Base-by-base conservation (phyloP, 2,797 vertebrate genomes). In the Neostethus bicornis region DNA sequence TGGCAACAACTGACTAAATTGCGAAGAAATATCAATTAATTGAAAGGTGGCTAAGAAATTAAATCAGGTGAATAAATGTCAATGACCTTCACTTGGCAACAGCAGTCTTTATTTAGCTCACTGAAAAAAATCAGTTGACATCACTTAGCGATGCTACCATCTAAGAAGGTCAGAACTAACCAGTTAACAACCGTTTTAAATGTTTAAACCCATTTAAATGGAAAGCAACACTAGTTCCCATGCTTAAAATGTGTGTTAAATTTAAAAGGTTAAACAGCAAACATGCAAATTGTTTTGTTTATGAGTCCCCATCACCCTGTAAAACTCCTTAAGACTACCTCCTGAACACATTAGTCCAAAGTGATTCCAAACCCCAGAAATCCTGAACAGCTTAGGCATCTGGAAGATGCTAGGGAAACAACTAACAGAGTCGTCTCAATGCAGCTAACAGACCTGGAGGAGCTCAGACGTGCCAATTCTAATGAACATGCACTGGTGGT, bases 1-100 rank as follows among this genome's bases (percentile, higher is more conserved):
- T 45, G 51, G 32, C 21, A 37, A 51, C 35, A 51, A 19, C 35
- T 29, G 37, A 39, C 24, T 19, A 17, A 52, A 52, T 23, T 16
- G 20, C 19, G 14, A 8, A 34, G 47, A 13, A 17, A 32, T 21
- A 16, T 21, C 32, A 8, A 25, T 23, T n/a, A 25, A 0, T 13
- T 29, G 12, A 17, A 19, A 10, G 6, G n/a, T 26, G 6, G 9
- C 11, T 38, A 50, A 25, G 35, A 51, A 26, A 51, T 26, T 14
- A 45, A 34, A 20, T 16, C 21, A 16, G 10, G 8, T 3, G 2
- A 23, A 51, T 51, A 13, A 5, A 50, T 16, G 29, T 25, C 9
- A 25, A 21, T n/a, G 7, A 21, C 7, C 11, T 12, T 32, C 28
- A 13, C 4, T 49, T 25, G 17, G 28, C 12, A 49, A 34, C 29